phyloP scores from a whole-genome alignment of 2,888 invertebrate genomes.

The Cybosia mesomella region DNA sequence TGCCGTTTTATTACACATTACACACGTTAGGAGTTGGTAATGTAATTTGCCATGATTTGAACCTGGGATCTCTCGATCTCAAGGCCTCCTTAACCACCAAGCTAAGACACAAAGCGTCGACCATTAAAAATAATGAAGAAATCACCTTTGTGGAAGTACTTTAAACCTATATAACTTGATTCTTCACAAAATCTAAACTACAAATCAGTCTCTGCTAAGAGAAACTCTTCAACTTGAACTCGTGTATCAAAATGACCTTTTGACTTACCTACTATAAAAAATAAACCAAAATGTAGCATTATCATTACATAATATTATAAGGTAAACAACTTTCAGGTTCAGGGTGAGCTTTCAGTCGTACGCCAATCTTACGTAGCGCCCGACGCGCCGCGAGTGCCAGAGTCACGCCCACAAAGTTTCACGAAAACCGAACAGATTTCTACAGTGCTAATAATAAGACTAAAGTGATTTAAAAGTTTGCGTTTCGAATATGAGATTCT shows the following conservation, averaged over 20 bases:
- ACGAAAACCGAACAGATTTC: not conserved
- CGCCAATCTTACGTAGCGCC: conserved; percentile 10
- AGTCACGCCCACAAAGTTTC: conserved; percentile 7
- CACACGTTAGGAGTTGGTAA: no score
- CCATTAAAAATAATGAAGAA: no score
- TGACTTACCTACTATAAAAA: not conserved
- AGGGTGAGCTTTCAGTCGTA: conserved; percentile 23
- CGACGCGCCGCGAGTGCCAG: conserved; percentile 18
- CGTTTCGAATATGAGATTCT: not conserved
- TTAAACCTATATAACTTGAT: no score
- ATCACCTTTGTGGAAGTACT: no score
- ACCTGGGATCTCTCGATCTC: no score
- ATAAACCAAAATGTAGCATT: not conserved
- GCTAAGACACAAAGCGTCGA: no score
- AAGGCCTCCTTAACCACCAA: no score
- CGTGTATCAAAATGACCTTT: not conserved
- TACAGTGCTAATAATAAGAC: not conserved
- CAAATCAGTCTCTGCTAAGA: no score
- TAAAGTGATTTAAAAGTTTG: conserved; percentile 12
- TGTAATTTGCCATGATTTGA: no score
- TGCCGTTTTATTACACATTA: no score
- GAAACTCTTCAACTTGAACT: no score
- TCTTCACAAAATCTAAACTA: no score
- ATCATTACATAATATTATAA: conserved; percentile 6
- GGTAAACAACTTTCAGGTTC: conserved; percentile 18